Conservation (phyloP, 2,888 invertebrate genomes). For the Scaptomyza flava region DNA sequence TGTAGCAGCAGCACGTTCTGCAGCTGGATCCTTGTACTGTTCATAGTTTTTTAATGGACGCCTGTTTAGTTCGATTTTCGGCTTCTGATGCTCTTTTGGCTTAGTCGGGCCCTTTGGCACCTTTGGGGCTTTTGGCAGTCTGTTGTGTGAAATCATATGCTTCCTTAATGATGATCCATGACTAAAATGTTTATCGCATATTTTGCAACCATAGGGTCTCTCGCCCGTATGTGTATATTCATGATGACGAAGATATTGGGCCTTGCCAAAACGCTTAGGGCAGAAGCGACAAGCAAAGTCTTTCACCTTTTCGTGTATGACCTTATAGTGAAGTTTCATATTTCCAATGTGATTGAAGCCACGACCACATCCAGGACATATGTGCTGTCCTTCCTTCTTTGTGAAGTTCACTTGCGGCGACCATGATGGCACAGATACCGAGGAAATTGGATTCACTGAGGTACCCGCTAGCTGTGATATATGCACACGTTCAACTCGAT, state of each 20-base stretch:
- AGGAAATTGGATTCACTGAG: constrained; percentile 79
- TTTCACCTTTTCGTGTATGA: constrained; percentile 82
- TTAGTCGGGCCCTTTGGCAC: constrained; percentile 14
- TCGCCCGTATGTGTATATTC: constrained; percentile 83
- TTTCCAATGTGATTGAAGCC: constrained; percentile 82
- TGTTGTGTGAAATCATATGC: constrained; percentile 79
- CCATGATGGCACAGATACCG: constrained; percentile 80
- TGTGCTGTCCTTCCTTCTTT: constrained; percentile 82
- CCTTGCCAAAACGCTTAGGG: constrained; percentile 82
- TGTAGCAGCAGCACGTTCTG: constrained; percentile 73
- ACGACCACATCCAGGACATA: constrained; percentile 81
- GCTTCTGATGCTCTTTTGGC: constrained; percentile 17
- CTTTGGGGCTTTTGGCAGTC: constrained; percentile 54
- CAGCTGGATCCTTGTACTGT: constrained; percentile 68
- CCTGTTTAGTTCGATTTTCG: constrained; percentile 30
- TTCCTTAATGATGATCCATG: constrained; percentile 80
- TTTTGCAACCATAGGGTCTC: constrained; percentile 79
- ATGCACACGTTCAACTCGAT: constrained; percentile 80
- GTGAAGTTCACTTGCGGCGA: constrained; percentile 81
- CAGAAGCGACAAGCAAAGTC: constrained; percentile 82
- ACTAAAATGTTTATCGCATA: constrained; percentile 80
- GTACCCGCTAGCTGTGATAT: constrained; percentile 81
- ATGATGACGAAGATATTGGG: constrained; percentile 82
- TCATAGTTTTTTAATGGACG: constrained; percentile 55
- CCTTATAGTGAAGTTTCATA: constrained; percentile 80